These are phyloP conservation scores for Perizoma flavofasciatum DNA, from an alignment of 2,888 invertebrate genomes.

Conservation along the genomic window DNA sequence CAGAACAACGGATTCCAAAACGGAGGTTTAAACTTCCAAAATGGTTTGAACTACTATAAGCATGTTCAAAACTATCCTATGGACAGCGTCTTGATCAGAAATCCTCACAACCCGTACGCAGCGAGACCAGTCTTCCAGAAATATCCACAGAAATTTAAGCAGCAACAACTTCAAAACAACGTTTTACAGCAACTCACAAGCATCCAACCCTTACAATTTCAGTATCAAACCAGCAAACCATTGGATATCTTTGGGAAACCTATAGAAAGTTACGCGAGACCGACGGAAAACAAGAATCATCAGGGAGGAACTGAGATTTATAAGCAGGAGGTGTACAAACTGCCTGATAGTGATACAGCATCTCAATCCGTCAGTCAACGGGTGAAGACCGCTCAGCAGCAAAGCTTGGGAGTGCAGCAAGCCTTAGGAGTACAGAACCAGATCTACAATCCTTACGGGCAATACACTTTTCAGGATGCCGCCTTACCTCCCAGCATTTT, in stretches of 20 bases:
- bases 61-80: slow-evolving; percentile 71
- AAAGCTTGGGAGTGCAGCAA: slow-evolving; percentile 56
- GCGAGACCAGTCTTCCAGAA: slow-evolving; percentile 67
- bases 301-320: slow-evolving; percentile 60
- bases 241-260: slow-evolving; percentile 66
- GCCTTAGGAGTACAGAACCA: slow-evolving; percentile 50
- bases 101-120: slow-evolving; percentile 69
- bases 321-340: slow-evolving; percentile 73
- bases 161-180: slow-evolving; percentile 58
- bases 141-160: slow-evolving; percentile 66
- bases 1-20: slow-evolving; percentile 57
- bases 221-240: slow-evolving; percentile 66
- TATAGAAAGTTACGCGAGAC: slow-evolving; percentile 62
- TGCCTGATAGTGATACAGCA: slow-evolving; percentile 68
- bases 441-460: slow-evolving; percentile 57
- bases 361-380: slow-evolving; percentile 67
- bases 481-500: slow-evolving; percentile 70
- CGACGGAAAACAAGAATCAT: slow-evolving; percentile 54
- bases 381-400: slow-evolving; percentile 76
- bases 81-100: slow-evolving; percentile 68
- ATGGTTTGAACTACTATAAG: slow-evolving; percentile 67
- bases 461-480: slow-evolving; percentile 68
- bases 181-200: slow-evolving; percentile 69
- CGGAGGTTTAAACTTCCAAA: slow-evolving; percentile 50
- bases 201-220: slow-evolving; percentile 71